These are phyloP conservation scores for Pholis gunnellus DNA, from an alignment of 2,113 vertebrate species.

Conservation along the genomic window DNA sequence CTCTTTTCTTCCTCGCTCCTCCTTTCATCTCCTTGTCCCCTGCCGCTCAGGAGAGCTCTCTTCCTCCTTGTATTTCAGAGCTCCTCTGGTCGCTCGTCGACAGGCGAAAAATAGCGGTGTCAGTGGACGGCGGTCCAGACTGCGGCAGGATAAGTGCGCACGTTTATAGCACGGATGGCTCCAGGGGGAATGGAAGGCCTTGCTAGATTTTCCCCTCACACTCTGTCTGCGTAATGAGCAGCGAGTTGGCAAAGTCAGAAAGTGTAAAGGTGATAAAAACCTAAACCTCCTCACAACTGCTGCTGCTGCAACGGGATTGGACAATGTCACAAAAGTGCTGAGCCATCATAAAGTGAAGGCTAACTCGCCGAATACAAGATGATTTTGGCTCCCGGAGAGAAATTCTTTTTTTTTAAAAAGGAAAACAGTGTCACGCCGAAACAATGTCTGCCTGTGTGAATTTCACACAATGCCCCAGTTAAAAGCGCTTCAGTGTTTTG, in stretches of 20 bases:
- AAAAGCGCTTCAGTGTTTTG: slow-evolving; percentile 60
- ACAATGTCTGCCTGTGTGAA: slow-evolving; percentile 20
- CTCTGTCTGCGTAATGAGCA: neutral
- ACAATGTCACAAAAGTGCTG: neutral
- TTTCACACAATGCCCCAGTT: slow-evolving; percentile 21
- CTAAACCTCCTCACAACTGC: neutral
- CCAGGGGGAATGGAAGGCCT: slow-evolving; percentile 19
- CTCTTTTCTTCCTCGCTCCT: slow-evolving; percentile 40
- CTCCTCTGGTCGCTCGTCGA: slow-evolving; percentile 30
- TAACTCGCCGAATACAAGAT: too few relatives aligned
- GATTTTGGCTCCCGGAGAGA: neutral
- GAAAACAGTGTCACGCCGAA: slow-evolving; percentile 21
- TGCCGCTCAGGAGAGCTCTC: slow-evolving; percentile 50
- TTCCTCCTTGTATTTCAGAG: slow-evolving; percentile 41
- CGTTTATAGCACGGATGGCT: slow-evolving; percentile 1
- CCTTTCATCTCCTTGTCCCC: slow-evolving; percentile 64
- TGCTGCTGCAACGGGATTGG: neutral
- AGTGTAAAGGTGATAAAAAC: neutral
- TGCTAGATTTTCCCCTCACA: slow-evolving; percentile 17
- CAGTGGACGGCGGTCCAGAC: neutral
- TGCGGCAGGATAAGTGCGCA: neutral
- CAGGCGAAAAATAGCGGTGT: slow-evolving; percentile 1
- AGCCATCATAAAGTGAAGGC: neutral
- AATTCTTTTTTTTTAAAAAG: too few relatives aligned
- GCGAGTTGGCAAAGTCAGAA: neutral